A percentile compares a stretch with the other conserved stretches of the same genome.
These are phyloP conservation scores for Nothoprocta perdicaria DNA, from an alignment of 2,113 vertebrate genomes.

Conservation along the genomic window DNA sequence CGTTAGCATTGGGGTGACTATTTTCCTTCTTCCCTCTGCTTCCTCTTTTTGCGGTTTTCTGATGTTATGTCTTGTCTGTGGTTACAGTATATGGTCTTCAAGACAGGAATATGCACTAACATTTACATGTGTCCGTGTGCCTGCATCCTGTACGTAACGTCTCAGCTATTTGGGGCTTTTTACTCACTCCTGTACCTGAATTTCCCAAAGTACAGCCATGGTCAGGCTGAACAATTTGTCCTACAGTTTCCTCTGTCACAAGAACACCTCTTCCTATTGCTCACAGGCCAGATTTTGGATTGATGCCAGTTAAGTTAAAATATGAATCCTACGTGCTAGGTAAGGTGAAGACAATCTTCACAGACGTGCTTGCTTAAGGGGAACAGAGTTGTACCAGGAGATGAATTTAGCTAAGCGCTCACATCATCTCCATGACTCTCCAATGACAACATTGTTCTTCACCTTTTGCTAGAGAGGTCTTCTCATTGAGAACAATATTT, in stretches of 20 bases:
- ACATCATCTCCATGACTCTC: background rate
- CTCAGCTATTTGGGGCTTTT: background rate
- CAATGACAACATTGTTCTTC: constrained; percentile 8
- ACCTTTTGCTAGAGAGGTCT: background rate
- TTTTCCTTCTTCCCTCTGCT: constrained; percentile 26
- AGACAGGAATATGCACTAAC: background rate
- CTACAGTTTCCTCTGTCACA: background rate
- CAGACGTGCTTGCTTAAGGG: background rate
- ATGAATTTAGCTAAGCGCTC: background rate
- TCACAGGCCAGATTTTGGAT: background rate
- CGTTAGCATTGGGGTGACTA: background rate
- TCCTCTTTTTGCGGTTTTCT: constrained; percentile 47
- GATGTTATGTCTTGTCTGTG: background rate
- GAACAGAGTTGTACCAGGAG: background rate
- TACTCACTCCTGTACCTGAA: background rate
- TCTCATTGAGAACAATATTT: constrained; percentile 50
- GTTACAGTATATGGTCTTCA: background rate
- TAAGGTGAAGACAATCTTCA: background rate
- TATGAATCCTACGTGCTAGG: background rate
- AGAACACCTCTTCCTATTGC: background rate
- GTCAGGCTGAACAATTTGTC: background rate
- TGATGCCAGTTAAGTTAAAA: background rate
- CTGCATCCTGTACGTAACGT: background rate
- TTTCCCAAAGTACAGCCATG: background rate
- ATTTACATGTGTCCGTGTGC: background rate